Base-by-base conservation (phyloP, 2,797 vertebrate genomes). In the Gambelia wislizenii region DNA sequence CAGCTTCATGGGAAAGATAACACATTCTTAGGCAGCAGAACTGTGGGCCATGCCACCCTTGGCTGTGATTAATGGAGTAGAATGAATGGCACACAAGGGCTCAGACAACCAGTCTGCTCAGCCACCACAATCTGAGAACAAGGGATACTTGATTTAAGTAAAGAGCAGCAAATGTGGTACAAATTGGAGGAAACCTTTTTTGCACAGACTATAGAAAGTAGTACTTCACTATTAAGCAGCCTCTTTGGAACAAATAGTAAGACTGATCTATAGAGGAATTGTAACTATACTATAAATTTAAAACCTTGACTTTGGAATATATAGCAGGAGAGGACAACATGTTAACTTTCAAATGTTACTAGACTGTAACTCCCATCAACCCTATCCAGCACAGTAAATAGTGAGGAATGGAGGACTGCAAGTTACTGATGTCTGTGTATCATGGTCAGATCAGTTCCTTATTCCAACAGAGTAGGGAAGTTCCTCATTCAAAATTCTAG, bases 31-130 rank as follows among this genome's bases (percentile, higher is more conserved):
- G 81, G 52, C 67, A 64, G n/a, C 54, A 61, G 12, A 85, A 47
- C 30, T 47, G 54, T 52, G 25, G 85, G 7, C 47, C 25, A 52
- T 33, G 2, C 22, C 44, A 74, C 36, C 36, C 47, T 56, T 72
- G 30, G 47, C 47, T 56, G 52, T n/a, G 20, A 39, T 44, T 54
- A 54, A 56, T 18, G 33, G 16, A 12, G 47, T 30, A 36, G 49
- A 78, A 88, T 87, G 81, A 83, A 89, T 84, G n/a, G 82, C 16
- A 87, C 54, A 61, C 47, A 70, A 44, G 30, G 47, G 39, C 56
- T 82, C 47, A 80, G 39, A 59, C 7, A 61, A 54, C 42, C 67
- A 47, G 6, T 59, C 78, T 69, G 10, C 33, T 52, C 39, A 59
- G 86, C 27, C 39, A 39, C 42, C 54, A 64, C 20, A 22, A 75